Evolutionary conservation across 2,888 invertebrate species (phyloP), one percentile per base, ranked within the genome.

Genomic region (Operophtera brumata): DNA sequence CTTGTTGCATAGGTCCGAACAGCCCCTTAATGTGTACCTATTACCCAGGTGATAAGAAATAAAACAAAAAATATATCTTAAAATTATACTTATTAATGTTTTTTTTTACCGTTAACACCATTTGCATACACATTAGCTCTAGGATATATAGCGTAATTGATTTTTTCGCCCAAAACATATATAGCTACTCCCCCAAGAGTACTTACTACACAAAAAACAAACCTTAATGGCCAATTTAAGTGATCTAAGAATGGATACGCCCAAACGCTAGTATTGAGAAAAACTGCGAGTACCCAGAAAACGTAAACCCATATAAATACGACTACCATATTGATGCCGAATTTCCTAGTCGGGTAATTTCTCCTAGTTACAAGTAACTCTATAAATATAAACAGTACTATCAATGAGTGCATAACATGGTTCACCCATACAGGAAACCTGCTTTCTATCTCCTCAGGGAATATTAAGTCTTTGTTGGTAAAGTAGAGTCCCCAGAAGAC

Each of bases 401-500:
- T 94, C 62, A 94, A 92, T 0, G 97, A 96, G 80, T 98, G 97
- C 92, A 96, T 93, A 0, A 94, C 86, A 76, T 98, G 98, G 78
- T 98, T 98, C 25, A 97, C 81, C 97, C 97, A 98, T 28, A 80
- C 80, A 1, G 98, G 68, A 97, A 95, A 6, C 1, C 52, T 93
- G 93, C n/a, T 91, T 86, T 96, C 97, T 47, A 97, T 78, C 2
- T 91, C 92, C 67, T 92, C 93, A 0, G 98, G 98, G 71, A 96
- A 94, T 25, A 98, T 96, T n/a, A 98, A 85, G 68, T 96, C 96
- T 58, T 97, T 93, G 79, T 98, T 95, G 32, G 97, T 91, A 20
- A 92, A 87, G 88, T 96, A 97, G 14, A 98, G 82, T 0, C 91
- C 86, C 98, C 98, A 98, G 80, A 98, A 98, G 2, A 94, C 93